Base-by-base conservation (phyloP, 2,888 invertebrate species). In the Drosophila eohydei region DNA sequence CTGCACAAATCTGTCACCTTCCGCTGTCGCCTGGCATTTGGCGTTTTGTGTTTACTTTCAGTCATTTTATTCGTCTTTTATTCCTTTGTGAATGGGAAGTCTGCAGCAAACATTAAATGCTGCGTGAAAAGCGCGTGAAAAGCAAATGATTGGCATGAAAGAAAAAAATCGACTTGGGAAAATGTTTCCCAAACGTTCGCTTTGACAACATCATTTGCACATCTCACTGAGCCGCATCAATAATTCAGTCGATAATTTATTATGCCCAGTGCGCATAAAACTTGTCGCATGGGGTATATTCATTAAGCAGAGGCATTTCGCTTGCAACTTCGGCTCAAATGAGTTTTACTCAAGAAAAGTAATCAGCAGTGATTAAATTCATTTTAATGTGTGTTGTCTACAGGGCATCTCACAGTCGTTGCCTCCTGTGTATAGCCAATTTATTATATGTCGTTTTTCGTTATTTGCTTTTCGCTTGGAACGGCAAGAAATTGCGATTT, bases 111-210 rank as follows among this genome's bases (percentile, higher is more conserved):
- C 54, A 81, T 72, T 87, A 71, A 90, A 87, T 90, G 84, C 79
- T 65, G 81, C 89, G 81, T 87, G 81, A 89, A 87, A 83, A 71
- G 55, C 74, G 75, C 79, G 74, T 70, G 58, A 71, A 84, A 84
- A 69, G 60, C 64, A 80, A 80, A 86, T 74, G 71, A 74, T 69
- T 72, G 74, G 50, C 43, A 70, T 52, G 44, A 14, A 36, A 51
- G 8, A n/a, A 21, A 51, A 14, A 77, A 66, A 60, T 82, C 65
- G 59, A 71, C 67, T 87, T 61, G 65, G 61, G 41, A 64, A 66
- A 67, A 75, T 71, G 52, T 58, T 59, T 52, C 14, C 26, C 57
- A 28, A 36, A 21, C 60, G 14, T 51, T 65, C 59, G 61, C 68
- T 63, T 68, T 76, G 74, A 76, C 78, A 81, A 76, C 84, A 70